Base-by-base conservation (phyloP, 2,797 vertebrate species). In the Iguana delicatissima region DNA sequence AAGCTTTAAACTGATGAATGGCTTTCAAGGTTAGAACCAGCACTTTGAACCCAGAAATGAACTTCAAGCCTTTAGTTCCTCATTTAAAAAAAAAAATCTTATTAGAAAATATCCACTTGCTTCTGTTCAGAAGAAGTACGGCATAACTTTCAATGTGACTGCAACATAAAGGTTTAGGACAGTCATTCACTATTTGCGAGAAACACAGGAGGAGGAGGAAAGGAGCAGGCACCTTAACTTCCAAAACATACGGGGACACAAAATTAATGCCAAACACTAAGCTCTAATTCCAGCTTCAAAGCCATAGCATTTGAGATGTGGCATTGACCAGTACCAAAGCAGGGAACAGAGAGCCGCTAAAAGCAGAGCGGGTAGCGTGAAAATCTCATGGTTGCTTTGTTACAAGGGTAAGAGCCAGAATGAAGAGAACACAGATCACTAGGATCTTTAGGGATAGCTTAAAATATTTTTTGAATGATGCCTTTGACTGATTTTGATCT, bases 201-300 rank as follows among this genome's bases (percentile, higher is more conserved):
- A 38, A 10, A 62, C 29, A 59, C 55, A 62, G 64, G 57, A 35
- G n/a, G 59, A 46, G 64, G 52, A 20, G 57, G 52, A 81, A 50
- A 83, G 46, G 9, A 24, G 7, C 79, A 89, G n/a, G 72, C 38
- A 42, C 20, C 59, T 22, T 69, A 67, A 62, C 5, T 42, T 32
- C 57, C 7, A 32, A 26, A 62, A 38, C 16, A 35, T n/a, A 67
- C n/a, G 10, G 6, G 9, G 13, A 46, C 32, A 35, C 35, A 86
- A 69, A 80, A 52, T 79, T 46, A 12, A 55, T 52, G 24, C 6
- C 14, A 77, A 89, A 67, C 32, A 76, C 57, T 55, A 32, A 90
- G 12, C 50, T 80, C 89, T 89, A 85, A 89, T 55, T 59, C 62
- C n/a, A 85, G 62, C 59, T 85, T 89, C 74, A 59, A n/a, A 32